Evolutionary conservation across 2,888 invertebrate genomes (phyloP), one percentile per base, ranked within the genome.

Genomic region (Drosophila imparisetae): DNA sequence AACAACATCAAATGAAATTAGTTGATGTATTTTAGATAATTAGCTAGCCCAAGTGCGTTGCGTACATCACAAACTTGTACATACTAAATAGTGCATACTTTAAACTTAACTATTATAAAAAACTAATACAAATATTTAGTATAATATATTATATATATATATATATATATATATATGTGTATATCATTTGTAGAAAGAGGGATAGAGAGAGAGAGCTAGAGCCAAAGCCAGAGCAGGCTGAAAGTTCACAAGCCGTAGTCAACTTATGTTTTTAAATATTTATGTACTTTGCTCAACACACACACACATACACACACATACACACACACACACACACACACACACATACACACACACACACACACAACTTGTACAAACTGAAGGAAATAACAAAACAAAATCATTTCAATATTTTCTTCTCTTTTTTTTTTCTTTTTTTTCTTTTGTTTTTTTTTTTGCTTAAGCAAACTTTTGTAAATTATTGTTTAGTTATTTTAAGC

Each of bases 141-240:
- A 61, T 62, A 75, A 53, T 61, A 59, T 27, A 60, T 27, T 45
- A 42, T 32, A 45, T 29, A 58, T 48, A 62, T 32, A 48, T 57
- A 55, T 40, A 59, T 24, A 48, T 15, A 38, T 15, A 55, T 48
- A 21, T 40, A 49, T 21, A 18, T 54, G 27, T 36, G 38, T 57
- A 30, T 42, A 72, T 72, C 36, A 55, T 40, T 63, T 71, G 42
- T 36, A 30, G 24, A 45, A 45, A 45, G 45, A 24, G 24, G 45
- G 15, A 45, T 24, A 45, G 15, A 7, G 21, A 21, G 45, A 42
- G 42, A 75, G 63, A 77, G 78, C 68, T 50, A 57, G 61, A 78
- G 61, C 70, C 79, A 66, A 77, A 71, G 75, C 66, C 73, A 54
- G 72, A 72, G 63, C 77, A 71, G 76, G 72, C 66, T 38, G 45